Evolutionary conservation across 2,888 invertebrate genomes (phyloP).

Genomic region (Temnothorax rugatulus): DNA sequence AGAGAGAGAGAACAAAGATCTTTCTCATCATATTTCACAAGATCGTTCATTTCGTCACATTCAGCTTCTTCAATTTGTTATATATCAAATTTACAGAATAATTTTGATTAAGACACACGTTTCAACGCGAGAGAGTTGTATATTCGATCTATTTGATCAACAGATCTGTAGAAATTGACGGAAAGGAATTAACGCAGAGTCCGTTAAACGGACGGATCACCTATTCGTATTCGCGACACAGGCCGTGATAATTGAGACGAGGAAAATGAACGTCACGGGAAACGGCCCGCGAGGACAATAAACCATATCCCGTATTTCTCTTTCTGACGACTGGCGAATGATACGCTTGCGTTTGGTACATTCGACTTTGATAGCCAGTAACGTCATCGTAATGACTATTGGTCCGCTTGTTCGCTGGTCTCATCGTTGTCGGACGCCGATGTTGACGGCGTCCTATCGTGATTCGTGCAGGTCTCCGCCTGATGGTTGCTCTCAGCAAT

Average conservation of each 20-base stretch:
- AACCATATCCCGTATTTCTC: conserved; percentile 20
- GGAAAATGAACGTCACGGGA: neutral
- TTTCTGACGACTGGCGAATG: conserved; percentile 30
- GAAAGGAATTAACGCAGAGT: conserved; percentile 16
- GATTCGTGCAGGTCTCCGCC: conserved; percentile 82
- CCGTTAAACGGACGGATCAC: conserved; percentile 12
- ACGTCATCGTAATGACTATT: conserved; percentile 65
- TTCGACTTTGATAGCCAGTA: conserved; percentile 12
- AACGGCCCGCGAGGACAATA: neutral
- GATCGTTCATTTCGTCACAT: neutral
- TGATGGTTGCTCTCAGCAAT: conserved; percentile 87
- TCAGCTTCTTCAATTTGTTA: conserved; percentile 6
- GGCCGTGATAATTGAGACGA: conserved; percentile 24
- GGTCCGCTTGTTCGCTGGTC: conserved; percentile 74
- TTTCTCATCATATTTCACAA: conserved; percentile 5
- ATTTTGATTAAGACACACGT: conserved; percentile 32
- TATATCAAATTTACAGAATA: conserved; percentile 16
- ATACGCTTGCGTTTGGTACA: conserved; percentile 16
- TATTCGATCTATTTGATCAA: conserved; percentile 38
- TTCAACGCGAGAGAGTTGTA: conserved; percentile 14
- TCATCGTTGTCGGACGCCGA: conserved; percentile 76
- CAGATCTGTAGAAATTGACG: conserved; percentile 43
- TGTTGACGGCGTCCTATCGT: conserved; percentile 80
- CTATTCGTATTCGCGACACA: conserved; percentile 13
- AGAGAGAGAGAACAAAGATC: conserved; percentile 31